phyloP scores from a whole-genome alignment of 2,888 invertebrate genomes.

The Thumatha senex region DNA sequence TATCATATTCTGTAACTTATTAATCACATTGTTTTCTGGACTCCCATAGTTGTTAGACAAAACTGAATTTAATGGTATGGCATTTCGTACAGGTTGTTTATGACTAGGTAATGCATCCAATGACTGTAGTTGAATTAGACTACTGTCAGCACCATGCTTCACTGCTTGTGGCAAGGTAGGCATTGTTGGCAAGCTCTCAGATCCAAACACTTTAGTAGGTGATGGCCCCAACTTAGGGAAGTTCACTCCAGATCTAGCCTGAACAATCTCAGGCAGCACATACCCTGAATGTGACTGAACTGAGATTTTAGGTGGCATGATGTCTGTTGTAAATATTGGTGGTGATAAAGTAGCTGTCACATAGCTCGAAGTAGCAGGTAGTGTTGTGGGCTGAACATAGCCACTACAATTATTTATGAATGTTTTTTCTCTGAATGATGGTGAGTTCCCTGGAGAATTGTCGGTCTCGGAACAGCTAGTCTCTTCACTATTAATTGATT shows the following conservation, averaged over 20 bases:
- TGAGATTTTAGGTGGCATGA: conserved; percentile 44
- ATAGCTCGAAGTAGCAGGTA: conserved; percentile 61
- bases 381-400: conserved; percentile 57
- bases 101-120: conserved; percentile 71
- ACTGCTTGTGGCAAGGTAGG: conserved; percentile 68
- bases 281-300: conserved; percentile 67
- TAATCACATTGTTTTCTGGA: conserved; percentile 70
- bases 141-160: conserved; percentile 64
- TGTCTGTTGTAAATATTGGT: conserved; percentile 67
- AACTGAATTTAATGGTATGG: conserved; percentile 60
- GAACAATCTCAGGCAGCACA: conserved; percentile 66
- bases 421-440: conserved; percentile 59
- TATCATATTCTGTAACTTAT: conserved; percentile 71
- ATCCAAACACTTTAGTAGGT: conserved; percentile 60
- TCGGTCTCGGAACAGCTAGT: conserved; percentile 58
- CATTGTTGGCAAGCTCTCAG: conserved; percentile 75
- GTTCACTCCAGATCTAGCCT: conserved; percentile 60
- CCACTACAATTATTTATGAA: conserved; percentile 69
- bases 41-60: conserved; percentile 70
- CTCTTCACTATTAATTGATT: conserved; percentile 46
- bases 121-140: conserved; percentile 75
- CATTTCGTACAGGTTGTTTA: conserved; percentile 58
- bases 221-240: conserved; percentile 64
- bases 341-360: conserved; percentile 73
- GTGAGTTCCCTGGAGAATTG: conserved; percentile 57